A percentile compares a stretch with the other conserved stretches of the same genome.
These are phyloP conservation scores for Arothron firmamentum DNA, from an alignment of 2,113 vertebrate genomes.

Conservation along the genomic window DNA sequence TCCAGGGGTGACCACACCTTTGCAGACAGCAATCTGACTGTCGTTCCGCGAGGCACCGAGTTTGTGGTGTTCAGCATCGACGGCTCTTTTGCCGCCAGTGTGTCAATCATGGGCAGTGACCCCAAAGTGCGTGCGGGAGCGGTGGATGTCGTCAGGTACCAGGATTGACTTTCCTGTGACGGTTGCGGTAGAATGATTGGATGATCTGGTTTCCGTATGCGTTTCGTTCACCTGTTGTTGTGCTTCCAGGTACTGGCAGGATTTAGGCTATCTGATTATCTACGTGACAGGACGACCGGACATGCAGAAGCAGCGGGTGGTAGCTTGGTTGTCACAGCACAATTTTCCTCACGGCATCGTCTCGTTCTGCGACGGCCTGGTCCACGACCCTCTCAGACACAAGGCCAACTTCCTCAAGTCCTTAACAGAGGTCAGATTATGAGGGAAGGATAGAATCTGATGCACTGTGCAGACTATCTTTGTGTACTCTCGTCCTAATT, in stretches of 20 bases:
- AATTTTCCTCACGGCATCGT: constrained; percentile 98
- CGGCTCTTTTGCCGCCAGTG: constrained; percentile 96
- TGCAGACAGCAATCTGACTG: constrained; percentile 94
- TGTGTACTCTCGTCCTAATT: too few species aligned
- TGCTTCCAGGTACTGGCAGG: constrained; percentile 91
- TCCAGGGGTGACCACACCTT: constrained; percentile 93
- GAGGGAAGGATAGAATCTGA: neutral
- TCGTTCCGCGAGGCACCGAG: constrained; percentile 89
- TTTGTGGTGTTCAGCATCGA: constrained; percentile 99
- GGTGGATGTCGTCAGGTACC: constrained; percentile 94
- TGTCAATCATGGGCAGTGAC: constrained; percentile 99
- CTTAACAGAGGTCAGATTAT: constrained; percentile 80
- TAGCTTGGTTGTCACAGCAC: constrained; percentile 98
- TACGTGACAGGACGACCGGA: constrained; percentile 96
- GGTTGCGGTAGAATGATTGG: neutral
- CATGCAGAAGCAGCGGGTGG: constrained; percentile 99
- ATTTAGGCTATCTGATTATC: constrained; percentile 97
- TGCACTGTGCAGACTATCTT: too few species aligned
- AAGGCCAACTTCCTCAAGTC: constrained; percentile 96
- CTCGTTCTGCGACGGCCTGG: constrained; percentile 95
- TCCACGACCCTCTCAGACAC: constrained; percentile 95
- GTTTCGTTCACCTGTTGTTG: neutral
- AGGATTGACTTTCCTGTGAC: neutral
- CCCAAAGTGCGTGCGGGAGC: constrained; percentile 96
- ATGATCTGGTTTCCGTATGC: neutral